Evolutionary conservation across 2,888 invertebrate species (phyloP), one percentile per base, ranked within the genome.

Genomic region (Meta bourneti): DNA sequence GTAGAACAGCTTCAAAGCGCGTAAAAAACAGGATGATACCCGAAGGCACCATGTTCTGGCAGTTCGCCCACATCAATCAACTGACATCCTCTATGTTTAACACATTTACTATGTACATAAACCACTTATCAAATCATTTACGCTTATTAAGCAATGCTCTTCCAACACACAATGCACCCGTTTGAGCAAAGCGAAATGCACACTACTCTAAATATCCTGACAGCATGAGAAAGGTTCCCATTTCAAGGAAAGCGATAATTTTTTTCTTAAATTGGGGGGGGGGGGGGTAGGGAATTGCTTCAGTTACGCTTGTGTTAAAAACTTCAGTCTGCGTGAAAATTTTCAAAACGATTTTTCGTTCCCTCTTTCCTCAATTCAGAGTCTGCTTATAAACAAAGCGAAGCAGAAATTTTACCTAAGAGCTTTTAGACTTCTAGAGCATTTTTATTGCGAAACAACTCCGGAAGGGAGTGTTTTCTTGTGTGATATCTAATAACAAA

Each of bases 1-100:
- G 6, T 61, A 16, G 16, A 11, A 16, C 61, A 9, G 13, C 61
- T 16, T 61, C 61, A 11, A 61, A 61, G 61, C 8, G 61, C 13
- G 16, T 16, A 61, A 61, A 0, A 11, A 61, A 5, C 61, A 11
- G 9, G 16, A 61, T 9, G 61, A 9, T 11, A 5, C 61, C 61
- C 7, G 16, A 61, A 61, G 61, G 61, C 16, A 9, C 8, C 61
- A 34, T 34, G 61, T 61, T 61, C 61, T 16, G 16, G 61, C 61
- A 16, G 13, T 61, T 61, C 54, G 61, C 54, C 16, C 61, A 48
- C 54, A 49, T 54, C 78, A 52, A n/a, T 78, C 20, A 52, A 20
- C 78, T 78, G 52, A 52, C 78, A 16, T n/a, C 78, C 52, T 61
- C 20, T 8, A 79, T 61, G 61, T 69, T 61, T 9, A 78, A 34